Evolutionary conservation across 2,888 invertebrate species (phyloP), one percentile per base, ranked within the genome.

Genomic region (Mesorhabditis spiculigera): DNA sequence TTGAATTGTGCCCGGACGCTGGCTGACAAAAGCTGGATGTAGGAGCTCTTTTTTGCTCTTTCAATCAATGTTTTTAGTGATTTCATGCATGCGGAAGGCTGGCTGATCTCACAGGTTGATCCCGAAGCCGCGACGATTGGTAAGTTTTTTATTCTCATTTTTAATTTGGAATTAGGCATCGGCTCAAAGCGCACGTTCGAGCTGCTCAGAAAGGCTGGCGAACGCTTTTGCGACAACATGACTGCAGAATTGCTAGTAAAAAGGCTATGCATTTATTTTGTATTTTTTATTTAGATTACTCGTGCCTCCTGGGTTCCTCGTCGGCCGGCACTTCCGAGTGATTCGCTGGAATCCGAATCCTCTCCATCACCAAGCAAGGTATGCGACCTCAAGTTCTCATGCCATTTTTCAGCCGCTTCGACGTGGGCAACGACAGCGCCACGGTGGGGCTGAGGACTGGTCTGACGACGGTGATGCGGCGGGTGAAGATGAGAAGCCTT

Each of bases 111-210:
- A 50, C 8, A 50, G n/a, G 58, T n/a, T n/a, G 58, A 50, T n/a
- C 10, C 8, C n/a, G 8, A 10, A 13, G 8, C n/a, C 8, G 58
- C 58, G 58, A 50, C 8, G n/a, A n/a, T 50, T 50, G 58, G 58
- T 50, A n/a, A 50, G 58, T 50, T 50, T 6, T n/a, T 50, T 50
- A n/a, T n/a, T 50, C 2, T 10, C n/a, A 50, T 13, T 13, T 50
- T 50, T 50, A 50, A n/a, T 50, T 50, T 50, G n/a, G 8, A n/a
- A 13, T 50, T 50, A 50, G 58, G 58, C 58, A 50, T 50, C n/a
- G 58, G 58, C n/a, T 10, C 58, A 13, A 50, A 50, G n/a, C 8
- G 58, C 8, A 50, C 58, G 58, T 50, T 50, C 10, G 10, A 13
- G 8, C 58, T 50, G 58, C 58, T 13, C 8, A 50, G 58, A 3